These are phyloP conservation scores for Platypus cylindrus DNA, from an alignment of 2,888 invertebrate genomes.

Conservation along the genomic window DNA sequence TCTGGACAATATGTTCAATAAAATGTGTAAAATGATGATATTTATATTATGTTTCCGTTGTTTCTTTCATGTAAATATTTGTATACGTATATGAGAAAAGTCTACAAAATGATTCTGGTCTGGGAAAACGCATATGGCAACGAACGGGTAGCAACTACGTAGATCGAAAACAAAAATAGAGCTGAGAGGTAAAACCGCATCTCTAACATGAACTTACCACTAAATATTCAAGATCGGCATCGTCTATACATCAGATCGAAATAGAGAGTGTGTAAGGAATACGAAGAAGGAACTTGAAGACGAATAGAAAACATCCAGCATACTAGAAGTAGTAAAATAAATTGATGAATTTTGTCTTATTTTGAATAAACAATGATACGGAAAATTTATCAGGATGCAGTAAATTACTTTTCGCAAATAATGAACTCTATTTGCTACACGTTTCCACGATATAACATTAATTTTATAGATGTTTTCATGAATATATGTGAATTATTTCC, in stretches of 20 bases:
- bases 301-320: constrained; percentile 15
- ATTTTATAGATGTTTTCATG: no score
- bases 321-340: constrained; percentile 16
- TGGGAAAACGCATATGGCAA: constrained; percentile 17
- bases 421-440: no score
- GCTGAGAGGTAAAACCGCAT: constrained; percentile 15
- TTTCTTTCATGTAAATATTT: no score
- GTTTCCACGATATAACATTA: no score
- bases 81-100: no score
- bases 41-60: no score
- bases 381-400: no score
- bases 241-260: constrained; percentile 18
- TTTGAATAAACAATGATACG: constrained; percentile 14
- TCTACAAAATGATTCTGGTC: constrained; percentile 14
- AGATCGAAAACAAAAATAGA: constrained; percentile 15
- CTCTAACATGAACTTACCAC: constrained; percentile 17
- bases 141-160: no score
- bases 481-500: no score
- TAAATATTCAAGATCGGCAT: constrained; percentile 17
- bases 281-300: constrained; percentile 14
- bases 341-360: constrained; percentile 13
- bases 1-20: no score
- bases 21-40: no score
- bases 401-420: no score
- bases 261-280: constrained; percentile 14